Base-by-base conservation (phyloP, 2,113 vertebrate species). In the Silurus asotus region DNA sequence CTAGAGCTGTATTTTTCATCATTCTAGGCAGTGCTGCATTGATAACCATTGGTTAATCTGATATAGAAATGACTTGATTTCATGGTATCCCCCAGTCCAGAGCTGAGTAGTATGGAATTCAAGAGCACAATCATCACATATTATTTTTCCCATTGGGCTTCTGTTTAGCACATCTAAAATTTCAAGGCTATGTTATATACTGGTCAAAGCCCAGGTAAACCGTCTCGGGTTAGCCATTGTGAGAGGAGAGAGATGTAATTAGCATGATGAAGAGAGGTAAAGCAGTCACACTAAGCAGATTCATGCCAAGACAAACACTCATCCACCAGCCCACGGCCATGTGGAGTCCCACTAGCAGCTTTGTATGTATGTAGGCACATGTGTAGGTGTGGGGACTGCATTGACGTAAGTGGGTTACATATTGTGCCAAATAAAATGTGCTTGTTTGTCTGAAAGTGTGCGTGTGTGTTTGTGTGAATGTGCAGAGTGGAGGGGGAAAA, bases 331-430 rank as follows among this genome's bases (percentile, higher is more conserved):
- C 53, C 78, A 87, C 72, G 2, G 69, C 80, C 80, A 82, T 82
- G 87, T 84, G 87, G 89, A 85, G 28, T 61, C 85, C 8, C 62
- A 75, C 83, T 82, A 77, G 90, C 88, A 89, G 92, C 78, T 88
- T 70, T 81, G 83, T 49, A 86, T 87, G 67, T 84, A 58, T 74
- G 81, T 80, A 69, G 19, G 82, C 86, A 76, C 74, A 51, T 69
- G 74, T 81, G 70, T 64, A 79, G 59, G 72, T 89, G 83, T 77
- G 65, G 59, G 20, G 58, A 62, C 59, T 53, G 23, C 48, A 64
- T 8, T 84, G 72, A 84, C 83, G 72, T 64, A 11, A 84, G 48
- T 5, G 49, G 70, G 59, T 77, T 84, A 64, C 23, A 84, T 76
- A 64, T 84, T 62, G 48, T 19, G 6, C 51, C 15, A 62, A 84